A percentile compares a stretch with the other conserved stretches of the same genome.
Evolutionary conservation across 2,797 vertebrate genomes (phyloP).

Genomic region (Arnoldichthys spilopterus): DNA sequence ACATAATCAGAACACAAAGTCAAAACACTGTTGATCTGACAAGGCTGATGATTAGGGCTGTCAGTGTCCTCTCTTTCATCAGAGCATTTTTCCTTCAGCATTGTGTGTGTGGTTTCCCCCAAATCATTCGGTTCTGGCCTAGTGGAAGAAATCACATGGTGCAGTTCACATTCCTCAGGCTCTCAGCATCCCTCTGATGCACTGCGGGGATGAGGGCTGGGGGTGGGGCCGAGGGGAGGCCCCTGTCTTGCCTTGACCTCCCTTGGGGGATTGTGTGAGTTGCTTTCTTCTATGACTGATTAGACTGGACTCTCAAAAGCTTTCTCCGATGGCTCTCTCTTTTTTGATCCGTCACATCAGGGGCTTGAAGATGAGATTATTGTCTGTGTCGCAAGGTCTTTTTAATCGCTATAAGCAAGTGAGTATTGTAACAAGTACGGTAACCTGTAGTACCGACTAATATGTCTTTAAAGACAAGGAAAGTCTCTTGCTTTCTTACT

Average conservation of each 20-base stretch:
- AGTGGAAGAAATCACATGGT: slow-evolving; percentile 57
- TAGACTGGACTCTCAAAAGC: slow-evolving; percentile 5
- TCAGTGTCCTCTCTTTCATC: neutral
- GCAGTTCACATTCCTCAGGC: slow-evolving; percentile 56
- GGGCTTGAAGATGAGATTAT: slow-evolving; percentile 48
- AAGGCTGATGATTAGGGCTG: neutral
- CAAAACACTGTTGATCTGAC: too few relatives aligned
- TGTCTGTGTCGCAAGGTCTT: slow-evolving; percentile 43
- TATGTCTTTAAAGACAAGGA: neutral
- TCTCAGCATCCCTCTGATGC: slow-evolving; percentile 49
- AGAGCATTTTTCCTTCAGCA: neutral
- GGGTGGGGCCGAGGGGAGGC: slow-evolving; percentile 11
- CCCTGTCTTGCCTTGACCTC: slow-evolving; percentile 27
- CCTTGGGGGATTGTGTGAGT: slow-evolving; percentile 18
- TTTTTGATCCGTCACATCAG: slow-evolving; percentile 45
- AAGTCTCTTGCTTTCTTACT: neutral
- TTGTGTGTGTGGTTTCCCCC: slow-evolving; percentile 45
- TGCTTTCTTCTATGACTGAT: neutral
- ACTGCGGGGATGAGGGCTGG: slow-evolving; percentile 26
- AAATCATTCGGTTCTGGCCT: slow-evolving; percentile 32
- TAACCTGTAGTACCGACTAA: neutral
- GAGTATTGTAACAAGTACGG: slow-evolving; percentile 35
- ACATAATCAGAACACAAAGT: neutral
- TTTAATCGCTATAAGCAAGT: slow-evolving; percentile 45
- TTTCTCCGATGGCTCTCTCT: slow-evolving; percentile 42